Conservation (phyloP, 2,797 vertebrate genomes). For the Eidolon dupreanum region DNA sequence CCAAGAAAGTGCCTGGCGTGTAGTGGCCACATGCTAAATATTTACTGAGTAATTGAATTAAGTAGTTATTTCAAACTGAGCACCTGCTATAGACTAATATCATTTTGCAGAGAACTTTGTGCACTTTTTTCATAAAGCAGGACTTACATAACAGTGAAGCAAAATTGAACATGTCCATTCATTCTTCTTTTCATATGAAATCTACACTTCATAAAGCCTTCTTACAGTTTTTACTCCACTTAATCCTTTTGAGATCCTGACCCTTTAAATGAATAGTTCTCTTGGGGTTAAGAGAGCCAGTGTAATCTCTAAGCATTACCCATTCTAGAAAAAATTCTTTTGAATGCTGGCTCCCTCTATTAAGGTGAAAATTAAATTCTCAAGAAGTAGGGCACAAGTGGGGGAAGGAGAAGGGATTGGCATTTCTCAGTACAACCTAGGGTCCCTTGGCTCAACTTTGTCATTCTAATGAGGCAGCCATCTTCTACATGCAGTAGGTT, state of each 20-base stretch:
- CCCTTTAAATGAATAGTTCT: slow-evolving; percentile 17
- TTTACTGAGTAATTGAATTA: background rate
- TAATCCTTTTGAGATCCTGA: slow-evolving; percentile 48
- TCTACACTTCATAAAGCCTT: background rate
- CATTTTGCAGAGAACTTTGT: background rate
- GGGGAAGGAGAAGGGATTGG: background rate
- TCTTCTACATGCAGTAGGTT: slow-evolving; percentile 14
- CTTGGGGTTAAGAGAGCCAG: slow-evolving; percentile 10
- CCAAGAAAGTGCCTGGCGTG: background rate
- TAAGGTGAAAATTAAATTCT: slow-evolving; percentile 70
- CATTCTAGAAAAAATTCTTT: slow-evolving; percentile 55
- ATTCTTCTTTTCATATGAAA: slow-evolving; percentile 31
- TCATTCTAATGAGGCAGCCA: slow-evolving; percentile 70
- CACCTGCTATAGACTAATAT: background rate
- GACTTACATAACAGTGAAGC: background rate
- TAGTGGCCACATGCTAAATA: background rate
- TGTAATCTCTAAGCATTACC: slow-evolving; percentile 3
- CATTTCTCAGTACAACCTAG: slow-evolving; percentile 30
- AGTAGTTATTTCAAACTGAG: background rate
- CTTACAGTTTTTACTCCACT: slow-evolving; percentile 9
- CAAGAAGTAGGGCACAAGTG: slow-evolving; percentile 47
- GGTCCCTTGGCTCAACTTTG: slow-evolving; percentile 64
- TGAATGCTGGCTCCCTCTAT: slow-evolving; percentile 59
- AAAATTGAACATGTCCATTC: background rate
- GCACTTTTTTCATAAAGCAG: background rate